phyloP scores from a whole-genome alignment of 1,140 invertebrate species.

The Nephotettix cincticeps region DNA sequence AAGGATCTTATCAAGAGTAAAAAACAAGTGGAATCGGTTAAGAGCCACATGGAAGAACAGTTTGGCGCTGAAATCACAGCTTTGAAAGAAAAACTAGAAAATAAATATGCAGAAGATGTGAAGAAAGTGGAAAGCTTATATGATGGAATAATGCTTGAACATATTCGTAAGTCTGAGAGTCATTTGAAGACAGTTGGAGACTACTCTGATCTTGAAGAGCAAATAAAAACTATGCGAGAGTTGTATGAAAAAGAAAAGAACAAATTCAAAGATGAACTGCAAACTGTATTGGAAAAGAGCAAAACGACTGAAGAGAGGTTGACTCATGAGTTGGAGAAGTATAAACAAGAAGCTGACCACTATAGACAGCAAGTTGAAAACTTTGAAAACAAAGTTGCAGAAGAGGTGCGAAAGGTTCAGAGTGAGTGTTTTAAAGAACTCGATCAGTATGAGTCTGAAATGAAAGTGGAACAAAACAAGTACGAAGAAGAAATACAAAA shows the following conservation, averaged over 20 bases:
- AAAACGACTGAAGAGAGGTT: constrained; percentile 6
- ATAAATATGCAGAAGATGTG: constrained; percentile 10
- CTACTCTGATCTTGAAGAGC: not conserved
- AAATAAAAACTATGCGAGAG: not conserved
- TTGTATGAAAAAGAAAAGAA: not conserved
- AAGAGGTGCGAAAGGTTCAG: constrained; percentile 9
- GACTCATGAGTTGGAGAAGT: not conserved
- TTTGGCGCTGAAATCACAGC: not conserved
- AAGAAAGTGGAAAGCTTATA: not conserved
- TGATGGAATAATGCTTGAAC: not conserved
- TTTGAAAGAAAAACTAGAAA: not conserved
- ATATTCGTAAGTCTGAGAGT: not conserved
- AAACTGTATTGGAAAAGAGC: not conserved
- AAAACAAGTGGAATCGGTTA: not conserved
- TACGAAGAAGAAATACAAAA: constrained; percentile 16
- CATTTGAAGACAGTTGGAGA: not conserved
- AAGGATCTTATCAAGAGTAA: not conserved
- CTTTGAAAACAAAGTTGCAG: constrained; percentile 23
- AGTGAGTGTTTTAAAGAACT: not conserved
- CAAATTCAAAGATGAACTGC: not conserved
- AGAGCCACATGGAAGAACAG: constrained; percentile 1
- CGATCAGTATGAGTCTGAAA: not conserved
- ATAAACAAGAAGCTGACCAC: constrained; percentile 3
- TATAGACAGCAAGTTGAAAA: constrained; percentile 12
- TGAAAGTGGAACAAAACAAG: not conserved